Percentiles rank a stretch among this genome's conserved stretches.
These are phyloP conservation scores for Aphyosemion australe DNA, from an alignment of 2,113 vertebrate species.

Conservation along the genomic window DNA sequence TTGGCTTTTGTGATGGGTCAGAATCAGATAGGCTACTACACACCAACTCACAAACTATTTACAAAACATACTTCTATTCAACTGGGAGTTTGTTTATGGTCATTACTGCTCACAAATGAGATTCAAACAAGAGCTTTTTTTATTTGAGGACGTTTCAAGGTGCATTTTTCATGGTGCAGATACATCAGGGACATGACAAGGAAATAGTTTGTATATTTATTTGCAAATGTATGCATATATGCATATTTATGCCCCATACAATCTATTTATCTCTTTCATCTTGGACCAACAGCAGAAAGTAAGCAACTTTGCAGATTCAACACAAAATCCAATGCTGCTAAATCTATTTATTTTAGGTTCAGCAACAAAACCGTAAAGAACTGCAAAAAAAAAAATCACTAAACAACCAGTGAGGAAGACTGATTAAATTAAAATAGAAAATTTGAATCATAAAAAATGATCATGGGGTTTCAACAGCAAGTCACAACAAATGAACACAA, in stretches of 20 bases:
- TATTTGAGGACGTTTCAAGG: too few species aligned
- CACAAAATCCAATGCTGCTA: too few species aligned
- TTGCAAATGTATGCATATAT: not conserved
- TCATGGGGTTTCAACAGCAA: not conserved
- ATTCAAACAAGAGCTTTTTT: not conserved
- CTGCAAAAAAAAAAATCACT: too few species aligned
- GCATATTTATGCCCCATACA: slow-evolving; percentile 14
- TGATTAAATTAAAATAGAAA: not conserved
- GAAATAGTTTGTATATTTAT: slow-evolving; percentile 16
- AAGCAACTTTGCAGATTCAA: not conserved
- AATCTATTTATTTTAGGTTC: too few species aligned
- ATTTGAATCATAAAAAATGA: not conserved
- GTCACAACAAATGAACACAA: slow-evolving; percentile 18
- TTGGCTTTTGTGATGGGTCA: slow-evolving; percentile 1
- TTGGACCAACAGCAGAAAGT: not conserved
- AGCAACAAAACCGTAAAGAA: too few species aligned
- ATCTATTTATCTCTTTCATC: slow-evolving; percentile 15
- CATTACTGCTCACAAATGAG: not conserved
- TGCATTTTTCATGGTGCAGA: not conserved
- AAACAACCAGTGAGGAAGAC: too few species aligned
- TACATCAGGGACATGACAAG: slow-evolving; percentile 1
- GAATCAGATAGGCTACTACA: not conserved
- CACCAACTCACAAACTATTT: not conserved
- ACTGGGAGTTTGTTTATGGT: not conserved
- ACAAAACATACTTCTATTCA: not conserved